Evolutionary conservation across 2,797 vertebrate genomes (phyloP), one percentile per base, ranked within the genome.

Genomic region (Characodon lateralis): DNA sequence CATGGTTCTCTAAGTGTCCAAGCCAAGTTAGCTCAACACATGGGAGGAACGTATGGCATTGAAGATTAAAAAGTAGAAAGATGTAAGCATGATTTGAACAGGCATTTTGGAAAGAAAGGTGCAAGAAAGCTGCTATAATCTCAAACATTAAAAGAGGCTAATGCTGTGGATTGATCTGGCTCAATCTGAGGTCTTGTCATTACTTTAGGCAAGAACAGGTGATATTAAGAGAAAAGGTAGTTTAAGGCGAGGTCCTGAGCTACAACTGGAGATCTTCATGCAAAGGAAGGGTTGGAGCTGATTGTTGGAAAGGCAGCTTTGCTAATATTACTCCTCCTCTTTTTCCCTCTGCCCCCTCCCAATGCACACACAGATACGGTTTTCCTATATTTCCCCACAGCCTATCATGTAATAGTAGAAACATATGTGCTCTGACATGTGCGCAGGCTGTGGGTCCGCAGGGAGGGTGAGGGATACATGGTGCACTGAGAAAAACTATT

Each of bases 321-420:
- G 85, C 88, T 46, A 9, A 74, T 75, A 65, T 85, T 22, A 63
- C 85, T 80, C 91, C 91, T 18, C 90, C 92, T 76, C 83, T 78
- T 86, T 83, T 78, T 73, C 22, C 86, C 82, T 68, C 77, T 85
- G 65, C 82, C 65, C 83, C 85, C 88, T 88, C 88, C 92, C 91
- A 89, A 84, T 85, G 79, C 89, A 88, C 88, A 87, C 85, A 91
- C 90, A 92, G 89, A 94, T 94, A 93, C 90, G 85, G 55, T 88
- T 94, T 94, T 93, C 91, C 93, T 95, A 94, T 95, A 94, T 92
- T 91, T 78, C 90, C 82, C 80, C 87, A 55, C 90, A 94, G 93
- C 93, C 93, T 93, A 93, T 95, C 93, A 79, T 93, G 94, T 95
- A 94, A 94, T 93, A 95, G 95, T 90, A 95, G 94, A 95, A 96